A percentile compares a stretch with the other conserved stretches of the same genome.
phyloP scores from a whole-genome alignment of 1,140 invertebrate genomes.

The Aphis gossypii region DNA sequence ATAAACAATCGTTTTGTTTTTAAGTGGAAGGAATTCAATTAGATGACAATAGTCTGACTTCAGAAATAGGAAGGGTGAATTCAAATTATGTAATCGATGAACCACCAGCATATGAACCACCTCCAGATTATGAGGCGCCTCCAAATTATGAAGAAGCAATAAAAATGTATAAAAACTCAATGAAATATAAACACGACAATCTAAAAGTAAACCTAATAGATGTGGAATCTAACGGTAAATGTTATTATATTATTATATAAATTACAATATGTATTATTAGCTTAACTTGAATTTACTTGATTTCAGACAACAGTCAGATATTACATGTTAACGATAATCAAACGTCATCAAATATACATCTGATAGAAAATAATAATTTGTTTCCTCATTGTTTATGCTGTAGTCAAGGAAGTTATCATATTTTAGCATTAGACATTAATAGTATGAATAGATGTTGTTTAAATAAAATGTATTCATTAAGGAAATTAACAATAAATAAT shows the following conservation, averaged over 20 bases:
- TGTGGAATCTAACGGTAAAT: not conserved
- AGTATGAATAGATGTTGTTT: slow-evolving; percentile 41
- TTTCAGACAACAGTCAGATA: not conserved
- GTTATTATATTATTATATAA: not conserved
- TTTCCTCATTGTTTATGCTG: slow-evolving; percentile 34
- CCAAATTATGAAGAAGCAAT: slow-evolving; percentile 76
- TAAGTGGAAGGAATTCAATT: slow-evolving; percentile 18
- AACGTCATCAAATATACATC: not conserved
- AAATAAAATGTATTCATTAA: slow-evolving; percentile 44
- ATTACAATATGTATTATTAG: not conserved
- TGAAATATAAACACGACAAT: not conserved
- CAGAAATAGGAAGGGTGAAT: slow-evolving; percentile 65
- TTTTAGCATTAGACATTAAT: slow-evolving; percentile 43
- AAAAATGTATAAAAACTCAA: slow-evolving; percentile 63
- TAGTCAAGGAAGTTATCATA: slow-evolving; percentile 26
- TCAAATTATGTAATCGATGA: slow-evolving; percentile 67
- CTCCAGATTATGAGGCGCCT: slow-evolving; percentile 75
- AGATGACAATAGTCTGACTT: slow-evolving; percentile 58
- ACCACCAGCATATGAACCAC: slow-evolving; percentile 70
- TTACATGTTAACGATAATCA: not conserved
- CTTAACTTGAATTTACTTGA: not conserved
- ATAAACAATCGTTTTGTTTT: not conserved
- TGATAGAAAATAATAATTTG: not conserved
- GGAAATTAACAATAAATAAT: slow-evolving; percentile 32
- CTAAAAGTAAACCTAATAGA: not conserved